A percentile compares a stretch with the other conserved stretches of the same genome.
Evolutionary conservation across 2,113 vertebrate genomes (phyloP).

Genomic region (Pithys albifrons): DNA sequence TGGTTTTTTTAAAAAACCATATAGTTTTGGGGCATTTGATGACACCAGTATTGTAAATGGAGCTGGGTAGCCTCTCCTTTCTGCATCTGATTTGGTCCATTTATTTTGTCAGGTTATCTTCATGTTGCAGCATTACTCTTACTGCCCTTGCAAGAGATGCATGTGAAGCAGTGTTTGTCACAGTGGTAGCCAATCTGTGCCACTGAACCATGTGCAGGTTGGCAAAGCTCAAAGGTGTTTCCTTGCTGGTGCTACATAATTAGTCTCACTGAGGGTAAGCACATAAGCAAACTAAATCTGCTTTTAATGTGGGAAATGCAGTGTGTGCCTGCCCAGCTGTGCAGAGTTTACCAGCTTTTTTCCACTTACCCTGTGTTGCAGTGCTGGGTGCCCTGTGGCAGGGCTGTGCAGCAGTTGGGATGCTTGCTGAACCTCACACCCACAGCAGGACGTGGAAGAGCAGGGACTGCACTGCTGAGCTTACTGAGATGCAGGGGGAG

Average conservation of each 20-base stretch:
- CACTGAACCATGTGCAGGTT: not conserved
- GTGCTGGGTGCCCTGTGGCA: not conserved
- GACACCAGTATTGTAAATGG: not conserved
- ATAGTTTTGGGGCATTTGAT: not conserved
- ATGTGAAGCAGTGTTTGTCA: not conserved
- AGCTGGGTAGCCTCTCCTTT: not conserved
- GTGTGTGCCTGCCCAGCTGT: not conserved
- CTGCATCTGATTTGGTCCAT: not conserved
- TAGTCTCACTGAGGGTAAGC: not conserved
- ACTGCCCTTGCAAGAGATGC: not conserved
- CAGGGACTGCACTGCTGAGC: not conserved
- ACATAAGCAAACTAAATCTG: not conserved
- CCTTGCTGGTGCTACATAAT: not conserved
- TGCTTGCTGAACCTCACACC: rapidly evolving
- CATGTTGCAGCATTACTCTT: not conserved
- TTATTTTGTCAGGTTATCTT: not conserved
- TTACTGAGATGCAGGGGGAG: rapidly evolving
- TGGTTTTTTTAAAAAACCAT: rapidly evolving
- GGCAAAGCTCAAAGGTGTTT: not conserved
- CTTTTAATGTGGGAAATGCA: not conserved
- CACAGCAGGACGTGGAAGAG: not conserved
- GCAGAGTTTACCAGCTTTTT: not conserved
- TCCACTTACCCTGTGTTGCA: not conserved
- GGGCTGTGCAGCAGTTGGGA: not conserved
- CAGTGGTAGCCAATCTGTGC: not conserved